A percentile compares a stretch with the other conserved stretches of the same genome.
These are phyloP conservation scores for Cardiocondyla obscurior DNA, from an alignment of 1,140 invertebrate species.

Conservation along the genomic window DNA sequence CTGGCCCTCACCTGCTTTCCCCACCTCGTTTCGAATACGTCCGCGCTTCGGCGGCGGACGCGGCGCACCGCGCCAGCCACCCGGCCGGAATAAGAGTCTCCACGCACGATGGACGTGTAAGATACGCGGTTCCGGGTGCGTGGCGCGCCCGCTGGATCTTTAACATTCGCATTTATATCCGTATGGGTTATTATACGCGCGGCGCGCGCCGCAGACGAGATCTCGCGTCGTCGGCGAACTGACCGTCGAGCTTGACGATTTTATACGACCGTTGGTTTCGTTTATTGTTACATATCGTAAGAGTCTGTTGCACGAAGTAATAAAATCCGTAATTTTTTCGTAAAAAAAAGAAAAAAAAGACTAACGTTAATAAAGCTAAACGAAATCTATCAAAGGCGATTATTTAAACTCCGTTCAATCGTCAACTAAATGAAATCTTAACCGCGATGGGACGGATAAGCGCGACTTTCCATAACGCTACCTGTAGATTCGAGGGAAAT, in stretches of 20 bases:
- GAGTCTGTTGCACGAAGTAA: no score
- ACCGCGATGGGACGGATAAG: neutral
- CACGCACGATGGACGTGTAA: neutral
- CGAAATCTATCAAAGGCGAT: no score
- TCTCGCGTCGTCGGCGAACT: neutral
- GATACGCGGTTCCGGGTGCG: neutral
- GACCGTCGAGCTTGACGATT: neutral
- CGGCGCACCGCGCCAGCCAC: conserved; percentile 57
- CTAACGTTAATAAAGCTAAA: no score
- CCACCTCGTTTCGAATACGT: conserved; percentile 66
- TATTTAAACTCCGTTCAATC: neutral
- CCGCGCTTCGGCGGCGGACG: conserved; percentile 58
- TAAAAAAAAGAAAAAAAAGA: no score
- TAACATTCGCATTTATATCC: neutral
- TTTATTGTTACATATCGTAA: no score
- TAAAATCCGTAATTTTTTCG: no score
- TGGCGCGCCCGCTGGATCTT: conserved; percentile 13
- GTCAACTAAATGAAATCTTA: neutral
- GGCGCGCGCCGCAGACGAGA: neutral
- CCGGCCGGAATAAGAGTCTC: conserved; percentile 69
- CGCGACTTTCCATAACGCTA: neutral
- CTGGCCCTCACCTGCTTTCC: conserved; percentile 76
- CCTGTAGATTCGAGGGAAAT: conserved; percentile 41
- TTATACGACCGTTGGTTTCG: no score
- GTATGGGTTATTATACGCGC: neutral